These are phyloP conservation scores for Pseudomugil gertrudae DNA, from an alignment of 2,797 vertebrate genomes.

Conservation along the genomic window DNA sequence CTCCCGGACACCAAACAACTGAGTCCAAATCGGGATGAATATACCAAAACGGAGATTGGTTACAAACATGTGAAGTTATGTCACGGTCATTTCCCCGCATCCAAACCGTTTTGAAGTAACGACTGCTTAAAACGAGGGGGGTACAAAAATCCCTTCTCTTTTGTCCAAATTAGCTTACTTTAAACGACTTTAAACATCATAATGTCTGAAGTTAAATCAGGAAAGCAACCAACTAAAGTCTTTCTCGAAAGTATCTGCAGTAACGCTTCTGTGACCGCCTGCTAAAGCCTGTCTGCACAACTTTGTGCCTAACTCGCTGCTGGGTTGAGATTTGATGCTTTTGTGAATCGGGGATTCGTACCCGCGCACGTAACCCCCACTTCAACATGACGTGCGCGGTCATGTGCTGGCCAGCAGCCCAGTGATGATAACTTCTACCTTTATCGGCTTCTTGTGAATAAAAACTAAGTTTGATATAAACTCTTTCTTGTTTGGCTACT, in stretches of 20 bases:
- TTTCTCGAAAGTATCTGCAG: neutral
- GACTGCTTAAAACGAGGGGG: slow-evolving; percentile 1
- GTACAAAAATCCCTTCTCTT: neutral
- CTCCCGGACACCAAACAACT: slow-evolving; percentile 17
- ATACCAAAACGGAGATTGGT: neutral
- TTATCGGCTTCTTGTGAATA: too few relatives aligned
- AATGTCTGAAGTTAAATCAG: slow-evolving; percentile 8
- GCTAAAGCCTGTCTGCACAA: slow-evolving; percentile 23
- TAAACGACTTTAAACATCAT: slow-evolving; percentile 8
- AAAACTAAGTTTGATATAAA: neutral
- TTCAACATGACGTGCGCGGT: slow-evolving; percentile 65
- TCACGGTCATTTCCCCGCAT: slow-evolving; percentile 50
- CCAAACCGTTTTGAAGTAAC: neutral
- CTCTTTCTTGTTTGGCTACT: neutral
- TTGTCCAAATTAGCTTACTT: neutral
- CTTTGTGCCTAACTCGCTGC: slow-evolving; percentile 38
- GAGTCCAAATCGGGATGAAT: neutral
- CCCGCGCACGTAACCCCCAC: slow-evolving; percentile 52
- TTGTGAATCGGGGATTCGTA: slow-evolving; percentile 50
- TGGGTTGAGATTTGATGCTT: slow-evolving; percentile 60
- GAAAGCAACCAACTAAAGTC: neutral
- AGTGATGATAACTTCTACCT: neutral
- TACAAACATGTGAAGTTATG: slow-evolving; percentile 22
- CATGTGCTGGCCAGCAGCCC: slow-evolving; percentile 28
- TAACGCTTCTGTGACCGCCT: neutral